phyloP scores from a whole-genome alignment of 2,888 invertebrate species.

The Cantharis rustica region DNA sequence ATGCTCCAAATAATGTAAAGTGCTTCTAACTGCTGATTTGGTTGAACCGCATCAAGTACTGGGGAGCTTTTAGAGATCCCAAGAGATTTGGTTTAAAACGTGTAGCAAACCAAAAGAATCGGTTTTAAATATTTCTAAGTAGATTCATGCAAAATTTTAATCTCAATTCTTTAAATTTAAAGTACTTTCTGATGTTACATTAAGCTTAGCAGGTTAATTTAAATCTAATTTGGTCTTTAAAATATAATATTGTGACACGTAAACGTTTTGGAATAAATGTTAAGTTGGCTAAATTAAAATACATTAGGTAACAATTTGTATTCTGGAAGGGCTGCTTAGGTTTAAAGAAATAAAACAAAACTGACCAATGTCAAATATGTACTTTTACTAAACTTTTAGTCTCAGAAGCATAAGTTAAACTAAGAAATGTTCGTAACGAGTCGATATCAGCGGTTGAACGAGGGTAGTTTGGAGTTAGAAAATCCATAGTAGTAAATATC shows the following conservation, averaged over 20 bases:
- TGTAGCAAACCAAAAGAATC: slow-evolving; percentile 12
- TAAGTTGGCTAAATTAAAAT: background rate
- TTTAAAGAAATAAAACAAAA: background rate
- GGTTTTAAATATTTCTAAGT: slow-evolving; percentile 1
- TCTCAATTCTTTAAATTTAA: slow-evolving; percentile 7
- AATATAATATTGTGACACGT: background rate
- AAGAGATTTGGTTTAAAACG: slow-evolving; percentile 9
- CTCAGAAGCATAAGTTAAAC: slow-evolving; percentile 17
- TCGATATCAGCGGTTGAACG: slow-evolving; percentile 21
- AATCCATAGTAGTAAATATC: slow-evolving; percentile 30
- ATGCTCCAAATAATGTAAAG: slow-evolving; percentile 9
- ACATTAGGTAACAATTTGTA: background rate
- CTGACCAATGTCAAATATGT: slow-evolving; percentile 15
- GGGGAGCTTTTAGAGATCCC: slow-evolving; percentile 9
- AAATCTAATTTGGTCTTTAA: background rate
- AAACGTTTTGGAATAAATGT: background rate
- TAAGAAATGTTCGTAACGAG: slow-evolving; percentile 24
- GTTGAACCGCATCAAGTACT: slow-evolving; percentile 21
- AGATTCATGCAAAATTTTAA: background rate
- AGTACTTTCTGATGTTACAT: background rate
- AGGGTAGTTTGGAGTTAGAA: slow-evolving; percentile 27
- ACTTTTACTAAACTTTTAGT: slow-evolving; percentile 13
- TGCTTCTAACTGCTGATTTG: slow-evolving; percentile 26
- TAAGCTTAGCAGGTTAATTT: background rate
- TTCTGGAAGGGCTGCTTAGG: background rate